Evolutionary conservation across 2,113 vertebrate genomes (phyloP), one percentile per base, ranked within the genome.

Genomic region (Eublepharis macularius): DNA sequence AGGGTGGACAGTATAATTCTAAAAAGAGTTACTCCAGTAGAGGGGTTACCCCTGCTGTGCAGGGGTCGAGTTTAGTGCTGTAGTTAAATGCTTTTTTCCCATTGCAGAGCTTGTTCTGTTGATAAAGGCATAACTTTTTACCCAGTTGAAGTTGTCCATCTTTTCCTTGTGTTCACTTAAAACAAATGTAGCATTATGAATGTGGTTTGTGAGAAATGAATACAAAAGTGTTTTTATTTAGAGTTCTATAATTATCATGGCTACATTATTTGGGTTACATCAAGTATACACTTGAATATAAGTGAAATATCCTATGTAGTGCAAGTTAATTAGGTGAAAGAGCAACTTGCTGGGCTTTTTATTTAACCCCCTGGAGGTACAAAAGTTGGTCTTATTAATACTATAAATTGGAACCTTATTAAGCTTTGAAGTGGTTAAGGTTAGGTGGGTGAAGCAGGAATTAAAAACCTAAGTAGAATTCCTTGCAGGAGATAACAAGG

Each of bases 351-450:
- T 81, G 47, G 72, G 36, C 14, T 69, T 65, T 70, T 80, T 81
- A 0, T 0, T 66, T 75, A 41, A 14, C 14, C 29, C 41, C 29
- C 83, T 34, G 41, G 26, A 80, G 32, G 1, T 39, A 49, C 0
- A 34, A 65, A 4, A 36, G 49, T 77, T 81, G 84, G 85, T 88
- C 87, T 45, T 83, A 76, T 82, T 81, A 82, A 70, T 36, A 78
- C 76, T 75, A 45, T 21, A 17, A 87, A 90, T 54, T 82, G 47
- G 49, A n/a, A 34, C 10, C 63, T 92, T 80, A 39, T 89, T 86
- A 85, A 34, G 57, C 63, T 74, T 2, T 51, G 41, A 86, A 80
- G 80, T 65, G 70, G 36, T 34, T 89, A 32, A 75, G 24, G 49
- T 43, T 81, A 70, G 63, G 24, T 76, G 75, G 32, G 60, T 63